Base-by-base conservation (phyloP, 1,140 invertebrate genomes). In the Macrostomum lignano region DNA sequence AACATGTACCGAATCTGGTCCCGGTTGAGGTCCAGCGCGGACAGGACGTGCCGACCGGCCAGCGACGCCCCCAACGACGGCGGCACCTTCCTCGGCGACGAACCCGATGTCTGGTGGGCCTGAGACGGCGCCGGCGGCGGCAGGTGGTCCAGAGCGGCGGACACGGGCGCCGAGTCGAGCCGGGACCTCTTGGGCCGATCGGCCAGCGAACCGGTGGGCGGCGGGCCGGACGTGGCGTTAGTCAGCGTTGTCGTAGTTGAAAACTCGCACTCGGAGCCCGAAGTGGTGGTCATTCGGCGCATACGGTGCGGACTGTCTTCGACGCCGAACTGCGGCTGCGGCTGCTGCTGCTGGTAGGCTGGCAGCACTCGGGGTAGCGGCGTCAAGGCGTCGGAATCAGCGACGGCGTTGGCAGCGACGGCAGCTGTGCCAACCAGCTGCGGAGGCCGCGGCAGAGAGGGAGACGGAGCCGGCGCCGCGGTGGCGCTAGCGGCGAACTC, bases 401-500 rank as follows among this genome's bases (percentile, higher is more conserved):
- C n/a, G n/a, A n/a, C n/a, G n/a, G n/a, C n/a, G n/a, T n/a, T n/a
- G n/a, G n/a, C n/a, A n/a, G n/a, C n/a, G n/a, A n/a, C n/a, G n/a
- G n/a, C n/a, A n/a, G n/a, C n/a, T n/a, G n/a, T n/a, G n/a, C n/a
- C n/a, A n/a, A n/a, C n/a, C n/a, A n/a, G n/a, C n/a, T n/a, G n/a
- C n/a, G n/a, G n/a, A n/a, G n/a, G n/a, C n/a, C n/a, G n/a, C n/a
- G n/a, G n/a, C n/a, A n/a, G n/a, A n/a, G n/a, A n/a, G 17, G 25
- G 33, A 25, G 33, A 13, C 17, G 33, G 33, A 15, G 21, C 17
- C 33, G 20, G 34, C 4, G 28, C 7, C 9, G 38, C 34, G 3
- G 40, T 25, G 2, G 38, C 24, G 6, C 34, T 25, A 3, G n/a
- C n/a, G n/a, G 46, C 40, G 42, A 47, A 43, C 7, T 33, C 31